phyloP scores from a whole-genome alignment of 2,113 vertebrate genomes.

The Corvus moneduloides region DNA sequence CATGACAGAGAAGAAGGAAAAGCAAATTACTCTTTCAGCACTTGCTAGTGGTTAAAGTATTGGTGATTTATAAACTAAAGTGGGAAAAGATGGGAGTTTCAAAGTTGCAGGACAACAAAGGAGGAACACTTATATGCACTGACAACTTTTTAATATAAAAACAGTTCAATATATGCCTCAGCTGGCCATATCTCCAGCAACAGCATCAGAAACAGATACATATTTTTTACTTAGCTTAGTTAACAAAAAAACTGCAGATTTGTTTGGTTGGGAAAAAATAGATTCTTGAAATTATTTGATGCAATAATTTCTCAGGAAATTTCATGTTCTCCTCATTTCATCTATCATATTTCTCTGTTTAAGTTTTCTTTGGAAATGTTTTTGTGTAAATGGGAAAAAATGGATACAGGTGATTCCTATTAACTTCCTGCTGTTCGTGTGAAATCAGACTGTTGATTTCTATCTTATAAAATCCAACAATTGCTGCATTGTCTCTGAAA shows the following conservation, averaged over 20 bases:
- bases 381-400: background rate
- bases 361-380: background rate
- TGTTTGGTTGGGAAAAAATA: background rate
- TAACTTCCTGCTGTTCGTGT: background rate
- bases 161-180: background rate
- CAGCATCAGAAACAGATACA: background rate
- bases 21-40: background rate
- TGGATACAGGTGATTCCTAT: background rate
- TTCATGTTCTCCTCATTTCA: background rate
- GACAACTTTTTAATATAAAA: background rate
- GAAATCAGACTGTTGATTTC: background rate
- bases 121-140: background rate
- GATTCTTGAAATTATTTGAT: background rate
- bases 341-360: background rate
- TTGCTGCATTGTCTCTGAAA: background rate
- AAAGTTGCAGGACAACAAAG: background rate
- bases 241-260: background rate
- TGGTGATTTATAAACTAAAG: background rate
- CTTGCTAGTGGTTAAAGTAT: background rate
- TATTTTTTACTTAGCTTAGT: background rate
- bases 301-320: background rate
- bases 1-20: background rate
- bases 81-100: background rate
- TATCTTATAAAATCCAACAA: background rate
- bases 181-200: background rate